Conservation (phyloP, 2,797 vertebrate species). For the Malurus leucopterus region DNA sequence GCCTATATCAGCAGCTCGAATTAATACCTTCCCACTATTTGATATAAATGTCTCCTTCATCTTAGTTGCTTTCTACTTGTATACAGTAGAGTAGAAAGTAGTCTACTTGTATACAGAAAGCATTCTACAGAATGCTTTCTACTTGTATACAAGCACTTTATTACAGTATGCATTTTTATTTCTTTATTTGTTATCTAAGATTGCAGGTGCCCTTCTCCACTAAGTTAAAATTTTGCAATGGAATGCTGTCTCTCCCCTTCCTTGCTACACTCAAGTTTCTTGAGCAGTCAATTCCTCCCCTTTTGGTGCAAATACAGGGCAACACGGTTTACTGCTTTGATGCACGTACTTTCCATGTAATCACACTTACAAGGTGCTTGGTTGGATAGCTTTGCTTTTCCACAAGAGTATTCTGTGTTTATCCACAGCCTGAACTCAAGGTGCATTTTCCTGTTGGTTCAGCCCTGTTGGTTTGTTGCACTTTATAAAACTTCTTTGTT, state of each 20-base stretch:
- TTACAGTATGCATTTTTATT: neutral
- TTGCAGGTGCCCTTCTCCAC: neutral
- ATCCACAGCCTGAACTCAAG: neutral
- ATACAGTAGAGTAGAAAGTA: neutral
- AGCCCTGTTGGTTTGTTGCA: neutral
- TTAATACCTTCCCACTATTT: neutral
- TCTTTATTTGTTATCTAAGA: neutral
- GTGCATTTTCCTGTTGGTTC: slow-evolving; percentile 13
- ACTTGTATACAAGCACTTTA: neutral
- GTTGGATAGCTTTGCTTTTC: neutral
- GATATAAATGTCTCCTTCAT: neutral
- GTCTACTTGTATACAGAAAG: no score
- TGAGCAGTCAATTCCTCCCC: neutral
- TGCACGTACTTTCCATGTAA: neutral
- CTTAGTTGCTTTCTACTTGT: neutral
- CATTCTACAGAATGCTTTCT: neutral
- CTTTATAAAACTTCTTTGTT: neutral
- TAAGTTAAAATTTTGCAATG: neutral
- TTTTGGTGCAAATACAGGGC: neutral
- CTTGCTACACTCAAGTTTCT: neutral
- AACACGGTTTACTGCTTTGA: slow-evolving; percentile 5
- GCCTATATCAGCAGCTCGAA: neutral
- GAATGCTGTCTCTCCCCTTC: neutral
- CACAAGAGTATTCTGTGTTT: neutral
- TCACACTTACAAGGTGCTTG: neutral